Conservation (phyloP, 1,140 invertebrate genomes). For the Pygmarrhopalites habei region DNA sequence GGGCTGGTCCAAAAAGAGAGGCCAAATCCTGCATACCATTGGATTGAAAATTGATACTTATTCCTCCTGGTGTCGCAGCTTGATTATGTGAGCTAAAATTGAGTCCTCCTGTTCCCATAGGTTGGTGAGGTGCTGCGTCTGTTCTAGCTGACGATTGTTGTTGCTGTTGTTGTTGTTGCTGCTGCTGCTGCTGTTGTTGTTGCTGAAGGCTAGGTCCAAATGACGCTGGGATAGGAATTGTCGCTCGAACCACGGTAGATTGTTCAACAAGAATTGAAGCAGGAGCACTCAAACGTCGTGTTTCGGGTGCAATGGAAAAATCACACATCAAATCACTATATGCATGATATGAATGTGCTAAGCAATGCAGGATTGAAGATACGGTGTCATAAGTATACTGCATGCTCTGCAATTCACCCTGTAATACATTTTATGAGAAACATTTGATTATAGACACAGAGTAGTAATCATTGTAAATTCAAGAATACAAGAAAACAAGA, state of each 20-base stretch:
- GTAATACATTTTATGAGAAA: too few species aligned
- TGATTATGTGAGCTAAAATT: neutral
- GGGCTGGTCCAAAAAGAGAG: neutral
- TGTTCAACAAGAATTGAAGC: constrained; percentile 64
- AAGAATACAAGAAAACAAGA: too few species aligned
- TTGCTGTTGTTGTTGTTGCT: constrained; percentile 1
- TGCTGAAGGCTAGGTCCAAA: constrained; percentile 32
- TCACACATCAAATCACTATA: constrained; percentile 77
- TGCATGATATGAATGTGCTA: constrained; percentile 79
- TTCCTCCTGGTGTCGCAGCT: neutral
- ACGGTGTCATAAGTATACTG: constrained; percentile 63
- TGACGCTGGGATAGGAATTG: constrained; percentile 51
- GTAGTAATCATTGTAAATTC: too few species aligned
- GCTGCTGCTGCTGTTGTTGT: constrained; percentile 33
- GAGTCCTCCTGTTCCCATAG: neutral
- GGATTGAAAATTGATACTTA: neutral
- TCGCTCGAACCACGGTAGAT: constrained; percentile 54
- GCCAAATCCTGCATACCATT: neutral
- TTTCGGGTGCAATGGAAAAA: constrained; percentile 54
- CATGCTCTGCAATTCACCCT: constrained; percentile 42
- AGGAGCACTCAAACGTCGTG: constrained; percentile 60
- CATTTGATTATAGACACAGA: too few species aligned
- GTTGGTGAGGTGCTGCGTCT: neutral
- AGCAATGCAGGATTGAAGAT: constrained; percentile 68
- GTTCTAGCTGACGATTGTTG: neutral